Percentiles rank a stretch among this genome's conserved stretches.
phyloP scores from a whole-genome alignment of 2,113 vertebrate genomes.

The Puffinus mauretanicus region DNA sequence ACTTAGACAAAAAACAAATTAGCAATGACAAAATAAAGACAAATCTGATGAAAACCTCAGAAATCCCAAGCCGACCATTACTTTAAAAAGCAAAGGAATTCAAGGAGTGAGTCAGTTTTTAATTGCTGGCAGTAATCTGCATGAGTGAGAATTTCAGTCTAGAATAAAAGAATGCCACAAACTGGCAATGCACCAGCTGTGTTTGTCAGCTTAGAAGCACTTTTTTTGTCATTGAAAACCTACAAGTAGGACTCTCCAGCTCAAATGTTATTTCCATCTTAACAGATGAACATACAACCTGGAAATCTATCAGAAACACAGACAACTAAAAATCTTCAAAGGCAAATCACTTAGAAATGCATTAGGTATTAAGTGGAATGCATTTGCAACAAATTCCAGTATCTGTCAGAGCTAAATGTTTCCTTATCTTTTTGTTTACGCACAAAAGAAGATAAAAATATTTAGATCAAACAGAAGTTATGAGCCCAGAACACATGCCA shows the following conservation, averaged over 20 bases:
- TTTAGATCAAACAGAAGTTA: background rate
- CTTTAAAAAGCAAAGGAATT: background rate
- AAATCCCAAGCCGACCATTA: background rate
- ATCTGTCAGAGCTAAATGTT: background rate
- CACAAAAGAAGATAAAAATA: background rate
- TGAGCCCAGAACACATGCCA: background rate
- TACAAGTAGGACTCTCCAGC: background rate
- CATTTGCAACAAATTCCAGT: background rate
- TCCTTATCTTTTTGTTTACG: background rate
- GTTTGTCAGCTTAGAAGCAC: background rate
- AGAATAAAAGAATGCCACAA: constrained; percentile 5
- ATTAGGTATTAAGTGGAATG: background rate
- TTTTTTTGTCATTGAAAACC: background rate
- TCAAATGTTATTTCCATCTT: background rate
- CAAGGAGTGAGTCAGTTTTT: background rate
- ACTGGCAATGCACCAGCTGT: background rate
- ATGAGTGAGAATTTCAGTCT: background rate
- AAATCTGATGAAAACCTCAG: background rate
- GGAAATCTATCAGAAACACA: background rate
- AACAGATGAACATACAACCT: background rate
- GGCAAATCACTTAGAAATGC: background rate
- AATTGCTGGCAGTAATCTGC: background rate
- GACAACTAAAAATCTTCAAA: background rate
- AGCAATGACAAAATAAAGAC: background rate
- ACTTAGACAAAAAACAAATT: background rate